Evolutionary conservation across 1,140 invertebrate genomes (phyloP), one percentile per base, ranked within the genome.

Genomic region (Prorops nasuta): DNA sequence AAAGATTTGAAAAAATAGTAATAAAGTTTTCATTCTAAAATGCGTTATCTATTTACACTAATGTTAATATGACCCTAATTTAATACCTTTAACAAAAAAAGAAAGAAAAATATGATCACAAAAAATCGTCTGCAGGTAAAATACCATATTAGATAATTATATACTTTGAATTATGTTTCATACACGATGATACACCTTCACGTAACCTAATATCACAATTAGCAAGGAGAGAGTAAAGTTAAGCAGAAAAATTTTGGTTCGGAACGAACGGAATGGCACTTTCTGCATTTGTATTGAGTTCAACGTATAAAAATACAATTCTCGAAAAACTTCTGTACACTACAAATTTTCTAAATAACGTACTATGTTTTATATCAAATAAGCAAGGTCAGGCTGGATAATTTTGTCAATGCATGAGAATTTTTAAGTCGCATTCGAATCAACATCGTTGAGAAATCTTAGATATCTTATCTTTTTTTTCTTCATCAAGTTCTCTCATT

Each of bases 161-260:
- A 45, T 28, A 6, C 4, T 28, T 28, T 28, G 24, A 28, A 28
- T 58, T 55, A 45, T 60, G 51, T 47, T 48, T 58, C 51, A 41
- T 36, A 52, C 41, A 60, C 39, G 49, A 64, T 58, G 61, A 55
- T 54, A 61, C 59, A 49, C 63, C 54, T 60, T 10, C 58, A 44
- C 53, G 60, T 76, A 76, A 73, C 70, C 73, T 76, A 76, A 69
- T 76, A 76, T 76, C 74, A 76, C 72, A 76, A 76, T 71, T 49
- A 71, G 57, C 48, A 55, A 51, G 58, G 57, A 68, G 61, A 70
- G 53, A 69, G 63, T 58, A 63, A 63, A 62, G 45, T 54, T 46
- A 7, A 61, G 58, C 59, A 54, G 58, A 62, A 62, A 57, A 60
- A 62, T 67, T 73, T 66, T 55, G 60, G 67, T 63, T 67, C 52